Evolutionary conservation across 2,888 invertebrate species (phyloP).

Genomic region (Mimumesa dahlbomi): DNA sequence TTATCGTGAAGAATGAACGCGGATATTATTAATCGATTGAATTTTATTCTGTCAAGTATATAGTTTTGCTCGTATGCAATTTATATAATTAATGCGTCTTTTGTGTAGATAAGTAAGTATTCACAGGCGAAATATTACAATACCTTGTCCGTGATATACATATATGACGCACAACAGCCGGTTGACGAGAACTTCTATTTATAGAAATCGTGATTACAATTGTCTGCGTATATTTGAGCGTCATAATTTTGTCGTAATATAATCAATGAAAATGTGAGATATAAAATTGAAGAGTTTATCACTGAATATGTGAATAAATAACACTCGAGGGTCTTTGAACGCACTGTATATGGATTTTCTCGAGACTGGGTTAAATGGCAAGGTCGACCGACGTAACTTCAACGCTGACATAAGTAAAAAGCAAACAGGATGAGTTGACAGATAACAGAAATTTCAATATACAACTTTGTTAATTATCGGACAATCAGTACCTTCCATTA

Average conservation of each 20-base stretch:
- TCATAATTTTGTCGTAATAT: neutral
- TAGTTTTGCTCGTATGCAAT: too few relatives aligned
- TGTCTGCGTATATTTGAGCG: too few relatives aligned
- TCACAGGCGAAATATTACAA: too few relatives aligned
- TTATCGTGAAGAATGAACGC: too few relatives aligned
- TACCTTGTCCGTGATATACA: too few relatives aligned
- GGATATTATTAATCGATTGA: too few relatives aligned
- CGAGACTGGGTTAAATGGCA: conserved; percentile 34
- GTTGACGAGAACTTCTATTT: conserved; percentile 38
- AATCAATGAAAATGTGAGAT: neutral
- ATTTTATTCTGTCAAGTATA: too few relatives aligned
- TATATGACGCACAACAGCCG: conserved; percentile 29
- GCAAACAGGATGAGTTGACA: conserved; percentile 31
- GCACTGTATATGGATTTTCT: conserved; percentile 45
- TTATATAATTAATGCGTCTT: too few relatives aligned
- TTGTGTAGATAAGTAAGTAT: too few relatives aligned
- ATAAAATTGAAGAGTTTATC: neutral
- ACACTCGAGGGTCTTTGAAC: conserved; percentile 49
- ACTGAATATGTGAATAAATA: conserved; percentile 32
- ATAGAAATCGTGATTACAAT: conserved; percentile 28
- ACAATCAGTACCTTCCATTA: neutral
- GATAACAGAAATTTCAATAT: conserved; percentile 8
- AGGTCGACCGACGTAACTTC: conserved; percentile 26
- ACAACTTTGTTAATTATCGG: conserved; percentile 17
- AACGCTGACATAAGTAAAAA: conserved; percentile 10